A percentile compares a stretch with the other conserved stretches of the same genome.
Conservation (phyloP, 2,113 vertebrate species). For the Capreolus pygargus region DNA sequence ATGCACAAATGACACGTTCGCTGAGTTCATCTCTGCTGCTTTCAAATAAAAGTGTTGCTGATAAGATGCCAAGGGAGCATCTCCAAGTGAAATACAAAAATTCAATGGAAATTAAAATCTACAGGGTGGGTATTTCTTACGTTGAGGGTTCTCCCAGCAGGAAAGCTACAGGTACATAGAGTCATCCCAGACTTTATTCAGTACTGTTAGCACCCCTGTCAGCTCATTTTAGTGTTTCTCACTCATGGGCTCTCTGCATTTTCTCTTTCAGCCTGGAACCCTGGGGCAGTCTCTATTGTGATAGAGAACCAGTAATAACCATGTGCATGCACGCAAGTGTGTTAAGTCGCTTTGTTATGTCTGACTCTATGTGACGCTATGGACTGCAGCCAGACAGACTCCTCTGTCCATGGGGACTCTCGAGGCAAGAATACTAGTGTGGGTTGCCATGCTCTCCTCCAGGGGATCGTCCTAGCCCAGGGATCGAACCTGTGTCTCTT, state of each 20-base stretch:
- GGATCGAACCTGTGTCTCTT: not conserved
- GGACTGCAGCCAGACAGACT: not conserved
- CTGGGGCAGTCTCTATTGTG: not conserved
- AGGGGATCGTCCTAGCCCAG: not conserved
- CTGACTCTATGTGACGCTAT: not conserved
- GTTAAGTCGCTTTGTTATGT: not conserved
- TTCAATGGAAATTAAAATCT: not conserved
- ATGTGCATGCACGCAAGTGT: rapidly evolving
- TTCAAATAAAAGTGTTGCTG: not conserved
- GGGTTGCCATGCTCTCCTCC: not conserved
- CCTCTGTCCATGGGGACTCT: not conserved
- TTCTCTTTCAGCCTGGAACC: not conserved
- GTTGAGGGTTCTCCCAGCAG: not conserved
- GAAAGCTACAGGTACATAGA: rapidly evolving
- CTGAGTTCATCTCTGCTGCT: not conserved
- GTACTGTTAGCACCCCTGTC: not conserved
- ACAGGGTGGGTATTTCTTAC: not conserved
- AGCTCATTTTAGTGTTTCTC: not conserved
- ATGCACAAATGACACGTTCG: not conserved
- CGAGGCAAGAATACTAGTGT: not conserved
- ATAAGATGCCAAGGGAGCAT: not conserved
- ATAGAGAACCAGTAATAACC: not conserved
- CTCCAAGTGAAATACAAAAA: not conserved
- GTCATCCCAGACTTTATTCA: not conserved
- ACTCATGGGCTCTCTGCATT: not conserved